Conservation (phyloP, 2,888 invertebrate genomes). For the Branchellion lobata region DNA sequence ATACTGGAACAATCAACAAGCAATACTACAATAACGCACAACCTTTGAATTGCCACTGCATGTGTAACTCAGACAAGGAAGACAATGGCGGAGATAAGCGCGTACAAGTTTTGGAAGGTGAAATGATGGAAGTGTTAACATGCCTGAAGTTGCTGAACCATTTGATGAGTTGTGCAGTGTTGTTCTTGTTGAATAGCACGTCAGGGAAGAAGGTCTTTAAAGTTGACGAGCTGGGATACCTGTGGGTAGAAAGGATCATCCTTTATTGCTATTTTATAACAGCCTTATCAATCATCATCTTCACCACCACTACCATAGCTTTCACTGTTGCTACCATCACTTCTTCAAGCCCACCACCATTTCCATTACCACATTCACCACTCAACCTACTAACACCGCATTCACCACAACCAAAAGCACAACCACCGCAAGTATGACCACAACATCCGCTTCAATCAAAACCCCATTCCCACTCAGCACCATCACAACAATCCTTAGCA, state of each 20-base stretch:
- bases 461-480: neutral
- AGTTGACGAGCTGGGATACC: slow-evolving; percentile 97
- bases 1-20: no score
- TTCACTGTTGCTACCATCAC: neutral
- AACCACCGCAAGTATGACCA: no score
- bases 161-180: slow-evolving; percentile 99
- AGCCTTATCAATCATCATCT: neutral
- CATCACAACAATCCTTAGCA: neutral
- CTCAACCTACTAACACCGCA: no score
- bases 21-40: no score
- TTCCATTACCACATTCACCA: neutral
- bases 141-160: slow-evolving; percentile 99
- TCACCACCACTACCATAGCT: neutral
- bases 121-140: no score
- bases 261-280: neutral
- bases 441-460: no score
- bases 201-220: slow-evolving; percentile 99
- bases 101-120: no score
- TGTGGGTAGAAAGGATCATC: slow-evolving; percentile 63
- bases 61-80: no score
- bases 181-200: slow-evolving; percentile 99
- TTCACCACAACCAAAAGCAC: no score
- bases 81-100: no score
- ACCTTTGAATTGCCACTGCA: no score
- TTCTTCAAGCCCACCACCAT: neutral